phyloP scores from a whole-genome alignment of 2,888 invertebrate species.

The Heliconius hortense region DNA sequence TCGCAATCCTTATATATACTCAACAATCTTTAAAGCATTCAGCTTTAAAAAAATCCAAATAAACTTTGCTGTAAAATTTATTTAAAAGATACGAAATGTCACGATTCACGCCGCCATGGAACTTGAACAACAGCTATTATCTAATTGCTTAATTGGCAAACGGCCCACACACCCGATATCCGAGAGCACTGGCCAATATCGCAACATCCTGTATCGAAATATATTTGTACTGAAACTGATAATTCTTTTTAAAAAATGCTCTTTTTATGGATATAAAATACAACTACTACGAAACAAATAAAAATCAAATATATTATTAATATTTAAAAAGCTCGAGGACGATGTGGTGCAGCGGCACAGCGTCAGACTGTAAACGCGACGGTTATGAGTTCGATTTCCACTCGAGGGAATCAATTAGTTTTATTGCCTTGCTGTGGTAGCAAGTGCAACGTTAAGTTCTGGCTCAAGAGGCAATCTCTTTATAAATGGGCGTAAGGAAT shows the following conservation, averaged over 20 bases:
- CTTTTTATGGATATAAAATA: not conserved
- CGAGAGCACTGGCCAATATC: conserved; percentile 10
- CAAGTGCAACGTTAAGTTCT: no score
- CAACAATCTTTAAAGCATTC: no score
- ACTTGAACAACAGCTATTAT: conserved; percentile 24
- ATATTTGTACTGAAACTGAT: not conserved
- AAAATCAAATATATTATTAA: no score
- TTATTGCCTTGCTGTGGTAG: no score
- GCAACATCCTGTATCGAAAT: conserved; percentile 22
- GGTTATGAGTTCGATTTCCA: no score
- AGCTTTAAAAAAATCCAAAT: not conserved
- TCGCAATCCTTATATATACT: no score
- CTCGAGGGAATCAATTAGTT: no score
- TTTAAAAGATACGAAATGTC: conserved; percentile 8
- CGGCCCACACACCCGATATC: conserved; percentile 15
- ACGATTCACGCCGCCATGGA: not conserved
- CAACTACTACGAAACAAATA: not conserved
- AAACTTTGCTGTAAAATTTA: not conserved
- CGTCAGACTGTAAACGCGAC: no score
- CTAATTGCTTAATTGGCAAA: conserved; percentile 26
- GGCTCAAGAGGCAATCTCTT: no score
- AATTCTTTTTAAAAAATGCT: not conserved
- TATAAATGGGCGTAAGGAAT: no score
- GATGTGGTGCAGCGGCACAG: no score
- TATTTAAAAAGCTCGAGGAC: no score